Conservation (phyloP, 2,888 invertebrate species). For the Pollenia griseotomentosa region DNA sequence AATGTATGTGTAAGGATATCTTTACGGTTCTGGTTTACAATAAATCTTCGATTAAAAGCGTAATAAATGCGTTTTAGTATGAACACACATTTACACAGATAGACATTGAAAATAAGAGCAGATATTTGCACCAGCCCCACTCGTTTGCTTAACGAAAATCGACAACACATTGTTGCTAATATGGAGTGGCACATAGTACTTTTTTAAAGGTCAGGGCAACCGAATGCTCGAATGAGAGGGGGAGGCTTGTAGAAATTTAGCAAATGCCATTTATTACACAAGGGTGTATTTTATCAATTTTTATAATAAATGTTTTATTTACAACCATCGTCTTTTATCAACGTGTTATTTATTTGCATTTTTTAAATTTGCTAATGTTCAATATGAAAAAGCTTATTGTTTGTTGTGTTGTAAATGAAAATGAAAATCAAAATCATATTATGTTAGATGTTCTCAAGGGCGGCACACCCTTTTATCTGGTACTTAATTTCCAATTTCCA, state of each 20-base stretch:
- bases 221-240: background rate
- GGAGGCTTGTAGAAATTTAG: conserved; percentile 34
- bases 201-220: conserved; percentile 38
- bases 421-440: conserved; percentile 13
- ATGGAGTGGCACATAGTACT: background rate
- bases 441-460: conserved; percentile 36
- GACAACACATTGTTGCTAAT: conserved; percentile 61
- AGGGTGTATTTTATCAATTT: conserved; percentile 76
- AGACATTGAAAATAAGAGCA: conserved; percentile 32
- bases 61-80: conserved; percentile 75
- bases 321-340: conserved; percentile 54
- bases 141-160: conserved; percentile 6
- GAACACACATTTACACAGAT: conserved; percentile 57
- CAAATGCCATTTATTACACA: conserved; percentile 74
- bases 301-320: conserved; percentile 64
- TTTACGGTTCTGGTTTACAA: conserved; percentile 72
- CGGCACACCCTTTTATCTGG: conserved; percentile 51
- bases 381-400: background rate
- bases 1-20: conserved; percentile 64
- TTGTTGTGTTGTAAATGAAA: conserved; percentile 34
- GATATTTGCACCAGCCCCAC: background rate
- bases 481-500: conserved; percentile 67
- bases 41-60: conserved; percentile 77
- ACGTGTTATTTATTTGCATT: conserved; percentile 31
- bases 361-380: background rate